A percentile compares a stretch with the other conserved stretches of the same genome.
phyloP scores from a whole-genome alignment of 2,113 vertebrate genomes.

The Micromys minutus region DNA sequence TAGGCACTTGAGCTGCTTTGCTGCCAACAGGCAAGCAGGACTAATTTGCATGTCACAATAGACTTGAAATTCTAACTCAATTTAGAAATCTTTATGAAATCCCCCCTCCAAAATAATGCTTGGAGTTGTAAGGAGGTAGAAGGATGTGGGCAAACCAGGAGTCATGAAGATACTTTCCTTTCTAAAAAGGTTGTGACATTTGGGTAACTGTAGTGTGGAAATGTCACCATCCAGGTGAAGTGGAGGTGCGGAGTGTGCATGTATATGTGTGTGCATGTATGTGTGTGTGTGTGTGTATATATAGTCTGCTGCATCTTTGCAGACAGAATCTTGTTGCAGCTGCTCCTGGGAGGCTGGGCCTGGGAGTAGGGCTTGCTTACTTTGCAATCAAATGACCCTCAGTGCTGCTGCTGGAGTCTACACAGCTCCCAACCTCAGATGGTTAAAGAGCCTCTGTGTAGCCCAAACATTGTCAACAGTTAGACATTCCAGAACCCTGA shows the following conservation, averaged over 20 bases:
- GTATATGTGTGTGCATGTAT: too few relatives aligned
- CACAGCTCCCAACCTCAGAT: constrained; percentile 57
- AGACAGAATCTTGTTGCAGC: neutral
- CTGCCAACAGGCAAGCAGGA: constrained; percentile 76
- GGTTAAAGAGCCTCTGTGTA: constrained; percentile 29
- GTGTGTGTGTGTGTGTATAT: neutral
- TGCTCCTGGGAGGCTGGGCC: neutral
- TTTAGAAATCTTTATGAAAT: constrained; percentile 78
- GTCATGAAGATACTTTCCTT: constrained; percentile 50
- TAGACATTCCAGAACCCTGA: constrained; percentile 60
- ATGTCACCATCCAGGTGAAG: constrained; percentile 8
- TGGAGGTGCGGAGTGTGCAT: too few relatives aligned
- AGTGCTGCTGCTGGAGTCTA: constrained; percentile 15
- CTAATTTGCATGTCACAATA: constrained; percentile 79
- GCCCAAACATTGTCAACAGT: constrained; percentile 59
- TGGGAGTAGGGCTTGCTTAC: neutral
- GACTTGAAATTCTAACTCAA: constrained; percentile 77
- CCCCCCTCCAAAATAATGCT: constrained; percentile 72
- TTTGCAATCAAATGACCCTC: constrained; percentile 42
- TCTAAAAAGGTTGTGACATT: constrained; percentile 42
- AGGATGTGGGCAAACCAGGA: constrained; percentile 54
- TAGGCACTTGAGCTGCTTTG: constrained; percentile 75
- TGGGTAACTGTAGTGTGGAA: neutral
- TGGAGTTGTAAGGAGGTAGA: constrained; percentile 69
- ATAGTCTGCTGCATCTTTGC: constrained; percentile 9